A percentile compares a stretch with the other conserved stretches of the same genome.
Evolutionary conservation across 2,888 invertebrate species (phyloP).

Genomic region (Idaea aversata): DNA sequence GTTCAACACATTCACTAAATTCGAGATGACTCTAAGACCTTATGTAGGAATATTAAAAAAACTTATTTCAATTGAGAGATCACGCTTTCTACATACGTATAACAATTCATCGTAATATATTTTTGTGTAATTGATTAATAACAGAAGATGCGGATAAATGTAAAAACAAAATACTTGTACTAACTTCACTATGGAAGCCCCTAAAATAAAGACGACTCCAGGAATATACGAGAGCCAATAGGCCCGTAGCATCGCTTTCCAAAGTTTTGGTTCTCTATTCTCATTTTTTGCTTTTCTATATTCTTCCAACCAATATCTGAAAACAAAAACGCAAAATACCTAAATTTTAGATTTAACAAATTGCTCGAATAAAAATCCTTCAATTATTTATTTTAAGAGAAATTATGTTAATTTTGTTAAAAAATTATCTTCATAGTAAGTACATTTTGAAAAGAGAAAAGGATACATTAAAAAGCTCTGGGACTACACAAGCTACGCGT

Average conservation of each 20-base stretch:
- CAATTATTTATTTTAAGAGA: too few relatives aligned
- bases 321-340: constrained; percentile 8
- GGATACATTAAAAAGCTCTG: too few relatives aligned
- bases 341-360: background rate
- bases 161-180: constrained; percentile 20
- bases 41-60: background rate
- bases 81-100: background rate
- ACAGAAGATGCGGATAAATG: too few relatives aligned
- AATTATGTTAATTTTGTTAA: too few relatives aligned
- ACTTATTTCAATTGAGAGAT: background rate
- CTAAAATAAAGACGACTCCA: constrained; percentile 76
- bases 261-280: constrained; percentile 79
- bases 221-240: constrained; percentile 79
- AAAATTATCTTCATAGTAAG: too few relatives aligned
- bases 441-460: too few relatives aligned
- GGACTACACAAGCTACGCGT: too few relatives aligned
- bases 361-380: background rate
- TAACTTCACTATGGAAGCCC: constrained; percentile 77
- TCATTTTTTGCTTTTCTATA: constrained; percentile 55
- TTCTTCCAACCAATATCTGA: constrained; percentile 81
- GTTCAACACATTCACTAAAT: background rate
- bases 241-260: constrained; percentile 76
- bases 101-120: background rate
- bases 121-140: background rate
- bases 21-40: background rate